These are phyloP conservation scores for Dynastes tityus DNA, from an alignment of 2,888 invertebrate species.

Conservation along the genomic window DNA sequence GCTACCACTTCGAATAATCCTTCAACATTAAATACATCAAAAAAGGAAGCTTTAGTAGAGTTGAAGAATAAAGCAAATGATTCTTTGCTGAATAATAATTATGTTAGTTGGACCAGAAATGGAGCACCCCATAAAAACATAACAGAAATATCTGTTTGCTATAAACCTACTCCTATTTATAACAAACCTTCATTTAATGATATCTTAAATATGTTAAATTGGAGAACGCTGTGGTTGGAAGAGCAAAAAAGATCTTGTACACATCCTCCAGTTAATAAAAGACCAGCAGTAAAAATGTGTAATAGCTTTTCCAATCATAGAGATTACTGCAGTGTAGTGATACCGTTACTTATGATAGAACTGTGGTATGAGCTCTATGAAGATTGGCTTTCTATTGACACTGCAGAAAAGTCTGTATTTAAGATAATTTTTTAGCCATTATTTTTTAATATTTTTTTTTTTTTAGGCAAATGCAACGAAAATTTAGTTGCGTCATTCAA, in stretches of 20 bases:
- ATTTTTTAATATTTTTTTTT: not conserved
- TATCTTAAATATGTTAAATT: slow-evolving; percentile 61
- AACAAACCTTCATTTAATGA: slow-evolving; percentile 8
- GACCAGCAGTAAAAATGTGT: slow-evolving; percentile 73
- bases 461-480: slow-evolving; percentile 39
- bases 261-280: slow-evolving; percentile 74
- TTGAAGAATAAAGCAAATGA: not conserved
- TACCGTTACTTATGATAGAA: slow-evolving; percentile 76
- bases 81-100: slow-evolving; percentile 2
- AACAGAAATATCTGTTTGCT: slow-evolving; percentile 32
- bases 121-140: not conserved
- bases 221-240: slow-evolving; percentile 80
- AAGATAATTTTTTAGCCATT: not conserved
- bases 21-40: not conserved
- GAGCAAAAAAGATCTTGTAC: slow-evolving; percentile 72
- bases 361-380: slow-evolving; percentile 72
- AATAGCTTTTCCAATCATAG: slow-evolving; percentile 73
- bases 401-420: slow-evolving; percentile 27
- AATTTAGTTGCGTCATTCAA: slow-evolving; percentile 35
- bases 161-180: slow-evolving; percentile 4
- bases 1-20: not conserved
- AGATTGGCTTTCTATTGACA: slow-evolving; percentile 37
- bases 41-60: not conserved
- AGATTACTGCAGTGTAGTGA: slow-evolving; percentile 75
- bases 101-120: not conserved